These are phyloP conservation scores for Steatornis caripensis DNA, from an alignment of 2,113 vertebrate genomes.

Conservation along the genomic window DNA sequence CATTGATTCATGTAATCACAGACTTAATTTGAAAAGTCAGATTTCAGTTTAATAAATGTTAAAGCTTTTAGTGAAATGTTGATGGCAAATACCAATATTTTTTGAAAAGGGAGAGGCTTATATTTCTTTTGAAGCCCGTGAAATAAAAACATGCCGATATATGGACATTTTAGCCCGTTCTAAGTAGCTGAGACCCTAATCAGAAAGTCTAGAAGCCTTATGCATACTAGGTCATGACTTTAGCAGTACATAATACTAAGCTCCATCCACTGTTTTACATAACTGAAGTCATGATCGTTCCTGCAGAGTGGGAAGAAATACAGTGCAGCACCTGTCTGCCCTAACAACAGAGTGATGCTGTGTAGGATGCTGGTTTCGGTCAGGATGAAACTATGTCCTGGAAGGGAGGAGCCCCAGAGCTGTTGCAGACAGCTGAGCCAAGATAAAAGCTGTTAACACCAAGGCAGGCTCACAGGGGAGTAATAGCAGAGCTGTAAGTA, in stretches of 20 bases:
- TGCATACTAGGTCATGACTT: background rate
- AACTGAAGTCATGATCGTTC: background rate
- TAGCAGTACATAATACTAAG: background rate
- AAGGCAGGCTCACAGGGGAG: background rate
- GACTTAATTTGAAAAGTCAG: background rate
- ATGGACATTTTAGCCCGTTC: background rate
- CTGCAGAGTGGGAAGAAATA: background rate
- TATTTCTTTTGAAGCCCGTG: background rate
- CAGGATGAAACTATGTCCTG: conserved; percentile 19
- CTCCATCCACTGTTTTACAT: background rate
- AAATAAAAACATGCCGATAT: background rate
- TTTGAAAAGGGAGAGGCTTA: background rate
- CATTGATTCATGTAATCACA: background rate
- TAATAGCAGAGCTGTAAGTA: background rate
- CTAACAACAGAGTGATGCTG: background rate
- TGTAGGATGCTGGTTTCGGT: conserved; percentile 20
- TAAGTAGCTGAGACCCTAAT: background rate
- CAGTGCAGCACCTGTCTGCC: background rate
- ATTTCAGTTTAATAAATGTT: background rate
- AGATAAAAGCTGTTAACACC: background rate
- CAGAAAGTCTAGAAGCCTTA: background rate
- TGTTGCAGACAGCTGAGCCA: conserved; percentile 8
- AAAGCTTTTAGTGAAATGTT: background rate
- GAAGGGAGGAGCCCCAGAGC: background rate
- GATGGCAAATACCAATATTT: background rate